Conservation (phyloP, 1,140 invertebrate genomes). For the Heliconius congener region DNA sequence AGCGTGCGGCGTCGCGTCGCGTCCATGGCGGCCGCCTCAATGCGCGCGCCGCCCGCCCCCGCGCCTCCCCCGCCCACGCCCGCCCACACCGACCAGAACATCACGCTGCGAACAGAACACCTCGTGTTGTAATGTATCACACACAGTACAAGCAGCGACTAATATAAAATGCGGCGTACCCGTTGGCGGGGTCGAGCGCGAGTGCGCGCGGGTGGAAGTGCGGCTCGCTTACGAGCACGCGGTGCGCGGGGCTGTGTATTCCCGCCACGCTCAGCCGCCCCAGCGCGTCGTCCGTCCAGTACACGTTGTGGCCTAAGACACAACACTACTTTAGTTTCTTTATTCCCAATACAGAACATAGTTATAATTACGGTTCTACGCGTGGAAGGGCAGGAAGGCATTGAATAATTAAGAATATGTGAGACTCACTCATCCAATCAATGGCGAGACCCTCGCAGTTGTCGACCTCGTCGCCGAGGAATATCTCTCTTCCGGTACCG, state of each 20-base stretch:
- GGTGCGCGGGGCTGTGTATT: constrained; percentile 80
- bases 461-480: constrained; percentile 85
- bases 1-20: constrained; percentile 84
- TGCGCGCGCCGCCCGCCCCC: constrained; percentile 79
- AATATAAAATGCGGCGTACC: constrained; percentile 50
- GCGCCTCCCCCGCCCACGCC: constrained; percentile 86
- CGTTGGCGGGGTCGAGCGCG: constrained; percentile 85
- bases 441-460: constrained; percentile 88
- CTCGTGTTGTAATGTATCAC: too few relatives aligned
- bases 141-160: background rate
- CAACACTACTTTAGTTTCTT: background rate
- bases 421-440: constrained; percentile 86
- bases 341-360: background rate
- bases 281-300: constrained; percentile 89
- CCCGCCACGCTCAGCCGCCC: constrained; percentile 84
- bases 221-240: constrained; percentile 81
- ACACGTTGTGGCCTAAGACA: constrained; percentile 85
- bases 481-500: constrained; percentile 83
- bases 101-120: constrained; percentile 61
- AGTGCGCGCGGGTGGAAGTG: constrained; percentile 85
- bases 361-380: too few relatives aligned
- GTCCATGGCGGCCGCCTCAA: constrained; percentile 91
- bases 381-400: too few relatives aligned
- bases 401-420: too few relatives aligned
- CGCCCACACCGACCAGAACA: constrained; percentile 93